Base-by-base conservation (phyloP, 2,888 invertebrate species). In the Prenolepis imparis region DNA sequence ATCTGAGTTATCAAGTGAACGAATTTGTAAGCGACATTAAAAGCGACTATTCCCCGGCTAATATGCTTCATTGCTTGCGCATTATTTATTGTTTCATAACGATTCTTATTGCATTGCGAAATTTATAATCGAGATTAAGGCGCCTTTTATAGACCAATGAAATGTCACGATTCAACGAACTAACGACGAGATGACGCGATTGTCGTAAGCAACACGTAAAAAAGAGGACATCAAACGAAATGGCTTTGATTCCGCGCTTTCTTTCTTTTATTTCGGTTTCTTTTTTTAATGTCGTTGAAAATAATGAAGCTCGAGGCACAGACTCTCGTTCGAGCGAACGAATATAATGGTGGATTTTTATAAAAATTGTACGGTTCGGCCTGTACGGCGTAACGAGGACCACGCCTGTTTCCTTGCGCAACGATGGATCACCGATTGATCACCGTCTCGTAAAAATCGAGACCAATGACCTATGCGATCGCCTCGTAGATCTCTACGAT, bases 271-370 rank as follows among this genome's bases (percentile, higher is more conserved):
- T n/a, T 68, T 68, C 15, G 52, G 6, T 84, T 84, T 82, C 72
- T 85, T 57, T 68, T 66, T 61, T 68, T 67, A 52, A 63, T 75
- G 74, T 64, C 81, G 63, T 81, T 64, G 63, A 75, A 81, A 84
- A 84, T 78, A 81, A 87, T 80, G 72, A 63, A 70, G 83, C 75
- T 68, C 66, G 73, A 66, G 83, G 66, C 59, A n/a, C n/a, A 64
- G 48, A 36, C 59, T 82, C 77, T 75, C 84, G 41, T 66, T 81
- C 82, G 84, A 73, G 84, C 77, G 67, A 61, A 75, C 81, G 32
- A 72, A 68, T 82, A 82, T 84, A 81, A 86, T 82, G 83, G 67
- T 61, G 61, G 82, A 86, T 72, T 84, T 84, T 68, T 59, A 80
- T 70, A 84, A 82, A 86, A 84, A 82, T 77, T 66, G 61, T 72